A percentile compares a stretch with the other conserved stretches of the same genome.
Conservation (phyloP, 2,797 vertebrate species). For the Tokudaia muenninki region DNA sequence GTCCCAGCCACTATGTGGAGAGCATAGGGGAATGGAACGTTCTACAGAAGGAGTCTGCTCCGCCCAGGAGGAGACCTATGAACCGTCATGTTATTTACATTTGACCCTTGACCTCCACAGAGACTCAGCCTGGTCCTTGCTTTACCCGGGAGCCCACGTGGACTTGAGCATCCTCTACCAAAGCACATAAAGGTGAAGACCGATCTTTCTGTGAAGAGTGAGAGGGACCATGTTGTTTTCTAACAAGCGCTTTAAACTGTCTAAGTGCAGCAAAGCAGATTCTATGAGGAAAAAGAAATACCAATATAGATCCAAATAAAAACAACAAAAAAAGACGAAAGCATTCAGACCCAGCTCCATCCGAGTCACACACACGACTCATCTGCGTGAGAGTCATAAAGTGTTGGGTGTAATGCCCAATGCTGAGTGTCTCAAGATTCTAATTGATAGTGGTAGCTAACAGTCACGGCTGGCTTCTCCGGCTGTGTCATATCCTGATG, state of each 20-base stretch:
- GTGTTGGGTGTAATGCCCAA: too few relatives aligned
- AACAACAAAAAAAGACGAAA: background rate
- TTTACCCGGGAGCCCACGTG: background rate
- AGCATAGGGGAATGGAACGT: background rate
- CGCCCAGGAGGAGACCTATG: background rate
- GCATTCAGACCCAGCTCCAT: background rate
- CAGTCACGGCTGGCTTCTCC: background rate
- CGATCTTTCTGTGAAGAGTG: background rate
- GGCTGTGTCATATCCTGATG: too few relatives aligned
- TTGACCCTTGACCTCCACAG: background rate
- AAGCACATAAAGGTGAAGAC: background rate
- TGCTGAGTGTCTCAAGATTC: background rate
- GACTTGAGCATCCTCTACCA: background rate
- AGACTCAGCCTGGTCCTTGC: background rate
- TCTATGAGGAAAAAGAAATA: background rate
- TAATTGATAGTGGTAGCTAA: background rate
- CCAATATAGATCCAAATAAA: background rate
- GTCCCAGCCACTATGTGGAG: background rate
- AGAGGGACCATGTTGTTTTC: background rate
- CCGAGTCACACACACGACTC: background rate
- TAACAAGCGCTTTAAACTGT: background rate
- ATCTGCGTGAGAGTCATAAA: background rate
- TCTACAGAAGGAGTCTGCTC: background rate
- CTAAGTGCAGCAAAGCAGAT: background rate
- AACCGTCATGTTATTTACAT: background rate